Evolutionary conservation across 2,888 invertebrate genomes (phyloP).

Genomic region (Ormyrus nitidulus): DNA sequence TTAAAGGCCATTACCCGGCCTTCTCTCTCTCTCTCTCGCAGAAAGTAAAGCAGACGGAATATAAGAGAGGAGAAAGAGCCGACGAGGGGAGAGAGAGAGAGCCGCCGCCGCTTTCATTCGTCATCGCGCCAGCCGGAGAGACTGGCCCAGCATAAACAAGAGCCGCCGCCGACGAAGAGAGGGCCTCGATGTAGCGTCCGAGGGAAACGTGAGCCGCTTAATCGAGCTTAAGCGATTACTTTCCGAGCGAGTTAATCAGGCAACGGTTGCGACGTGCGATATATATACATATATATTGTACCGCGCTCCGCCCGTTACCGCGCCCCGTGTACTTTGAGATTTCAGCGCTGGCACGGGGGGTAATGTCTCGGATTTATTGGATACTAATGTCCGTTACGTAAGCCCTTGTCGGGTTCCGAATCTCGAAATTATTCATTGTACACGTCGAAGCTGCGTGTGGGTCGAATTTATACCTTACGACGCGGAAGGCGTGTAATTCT

Average conservation of each 20-base stretch:
- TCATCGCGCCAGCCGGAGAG: not conserved
- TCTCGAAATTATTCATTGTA: too few species aligned
- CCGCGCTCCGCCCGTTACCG: too few species aligned
- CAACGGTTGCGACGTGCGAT: constrained; percentile 1
- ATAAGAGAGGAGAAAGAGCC: not conserved
- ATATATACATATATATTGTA: not conserved
- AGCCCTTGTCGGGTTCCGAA: too few species aligned
- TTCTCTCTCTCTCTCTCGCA: not conserved
- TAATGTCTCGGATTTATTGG: too few species aligned
- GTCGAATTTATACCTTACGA: too few species aligned
- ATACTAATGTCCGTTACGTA: too few species aligned
- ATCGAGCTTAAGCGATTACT: constrained; percentile 43
- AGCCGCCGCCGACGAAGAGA: not conserved
- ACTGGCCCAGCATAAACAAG: not conserved
- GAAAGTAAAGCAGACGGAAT: not conserved
- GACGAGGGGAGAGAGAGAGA: not conserved
- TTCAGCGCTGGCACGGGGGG: too few species aligned
- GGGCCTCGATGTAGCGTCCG: too few species aligned
- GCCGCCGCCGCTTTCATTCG: constrained; percentile 1
- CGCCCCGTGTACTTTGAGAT: too few species aligned
- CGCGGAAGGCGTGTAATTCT: too few species aligned
- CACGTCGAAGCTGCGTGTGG: too few species aligned
- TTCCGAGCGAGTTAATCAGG: constrained; percentile 24
- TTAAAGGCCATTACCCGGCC: constrained; percentile 4
- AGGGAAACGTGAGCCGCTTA: constrained; percentile 8